A percentile compares a stretch with the other conserved stretches of the same genome.
phyloP scores from a whole-genome alignment of 1,140 invertebrate genomes.

The Drosophila simulans region DNA sequence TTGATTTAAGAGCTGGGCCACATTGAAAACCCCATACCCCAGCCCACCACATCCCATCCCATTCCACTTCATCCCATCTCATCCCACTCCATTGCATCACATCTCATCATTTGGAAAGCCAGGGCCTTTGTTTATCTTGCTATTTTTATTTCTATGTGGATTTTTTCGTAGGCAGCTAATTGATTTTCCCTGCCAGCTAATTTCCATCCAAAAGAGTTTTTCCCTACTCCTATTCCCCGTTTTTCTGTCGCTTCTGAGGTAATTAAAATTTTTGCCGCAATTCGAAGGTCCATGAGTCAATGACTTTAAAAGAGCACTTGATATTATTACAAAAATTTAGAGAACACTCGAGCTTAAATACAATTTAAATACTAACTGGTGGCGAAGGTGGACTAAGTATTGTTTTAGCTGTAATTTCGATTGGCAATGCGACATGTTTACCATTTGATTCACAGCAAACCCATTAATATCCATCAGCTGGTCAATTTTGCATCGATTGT shows the following conservation, averaged over 20 bases:
- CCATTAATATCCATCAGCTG: constrained; percentile 20
- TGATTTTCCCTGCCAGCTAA: constrained; percentile 72
- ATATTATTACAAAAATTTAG: neutral
- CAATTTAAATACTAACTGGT: neutral
- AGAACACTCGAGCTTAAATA: neutral
- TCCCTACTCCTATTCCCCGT: neutral
- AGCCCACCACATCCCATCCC: neutral
- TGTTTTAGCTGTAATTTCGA: constrained; percentile 1
- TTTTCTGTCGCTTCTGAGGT: constrained; percentile 44
- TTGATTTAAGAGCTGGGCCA: constrained; percentile 67
- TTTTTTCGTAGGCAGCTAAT: constrained; percentile 59
- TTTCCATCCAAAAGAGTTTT: constrained; percentile 67
- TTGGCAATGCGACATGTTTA: constrained; percentile 1
- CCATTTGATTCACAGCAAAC: neutral
- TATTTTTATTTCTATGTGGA: constrained; percentile 45
- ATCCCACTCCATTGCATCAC: neutral
- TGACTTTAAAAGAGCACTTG: constrained; percentile 7
- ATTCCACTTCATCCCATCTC: neutral
- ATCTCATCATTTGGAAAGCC: constrained; percentile 7
- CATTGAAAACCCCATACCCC: constrained; percentile 12
- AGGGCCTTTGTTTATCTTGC: constrained; percentile 34
- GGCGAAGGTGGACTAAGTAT: neutral
- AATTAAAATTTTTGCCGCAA: constrained; percentile 74
- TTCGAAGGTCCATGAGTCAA: constrained; percentile 10
- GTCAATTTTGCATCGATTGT: constrained; percentile 30